Evolutionary conservation across 2,888 invertebrate species (phyloP).

Genomic region (Eurytoma californica): DNA sequence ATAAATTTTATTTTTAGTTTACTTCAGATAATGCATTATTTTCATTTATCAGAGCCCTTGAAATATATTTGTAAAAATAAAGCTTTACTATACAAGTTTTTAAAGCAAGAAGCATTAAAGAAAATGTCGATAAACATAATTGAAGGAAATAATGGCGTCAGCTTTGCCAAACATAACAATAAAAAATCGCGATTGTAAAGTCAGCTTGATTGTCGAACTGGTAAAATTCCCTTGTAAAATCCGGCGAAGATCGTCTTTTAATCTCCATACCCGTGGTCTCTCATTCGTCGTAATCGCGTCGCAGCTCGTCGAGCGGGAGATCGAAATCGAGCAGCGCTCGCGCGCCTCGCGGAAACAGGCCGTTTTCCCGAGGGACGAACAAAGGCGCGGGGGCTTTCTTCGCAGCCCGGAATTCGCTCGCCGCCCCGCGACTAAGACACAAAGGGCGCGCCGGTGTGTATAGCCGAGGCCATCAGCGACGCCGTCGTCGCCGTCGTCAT

Average conservation of each 20-base stretch:
- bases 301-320: neutral
- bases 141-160: no score
- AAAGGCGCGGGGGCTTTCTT: constrained; percentile 4
- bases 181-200: no score
- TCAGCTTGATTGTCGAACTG: no score
- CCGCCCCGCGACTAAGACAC: constrained; percentile 19
- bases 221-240: no score
- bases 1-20: no score
- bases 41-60: no score
- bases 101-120: no score
- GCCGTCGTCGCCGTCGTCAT: neutral
- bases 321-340: constrained; percentile 6
- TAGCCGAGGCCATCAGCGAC: constrained; percentile 25
- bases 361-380: constrained; percentile 26
- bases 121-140: no score
- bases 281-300: constrained; percentile 1
- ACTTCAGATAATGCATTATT: no score
- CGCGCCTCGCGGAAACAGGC: constrained; percentile 27
- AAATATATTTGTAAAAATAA: no score
- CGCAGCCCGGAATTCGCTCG: constrained; percentile 11
- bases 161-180: no score
- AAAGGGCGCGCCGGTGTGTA: neutral
- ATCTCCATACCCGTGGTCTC: neutral
- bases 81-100: no score
- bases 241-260: neutral